Base-by-base conservation (phyloP, 2,888 invertebrate genomes). In the Oscheius sp. region DNA sequence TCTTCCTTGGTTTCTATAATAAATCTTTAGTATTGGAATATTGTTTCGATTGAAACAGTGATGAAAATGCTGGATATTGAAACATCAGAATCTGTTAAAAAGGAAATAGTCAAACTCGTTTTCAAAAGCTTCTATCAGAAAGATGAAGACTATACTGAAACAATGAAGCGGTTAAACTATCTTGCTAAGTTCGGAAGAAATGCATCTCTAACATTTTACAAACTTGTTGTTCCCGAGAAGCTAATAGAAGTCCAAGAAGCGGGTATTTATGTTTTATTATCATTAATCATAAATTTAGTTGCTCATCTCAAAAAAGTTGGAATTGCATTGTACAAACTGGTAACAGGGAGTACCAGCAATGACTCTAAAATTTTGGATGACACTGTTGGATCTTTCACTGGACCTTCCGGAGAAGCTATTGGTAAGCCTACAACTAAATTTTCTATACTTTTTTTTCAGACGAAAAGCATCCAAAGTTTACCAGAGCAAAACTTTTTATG, bases 31-130 rank as follows among this genome's bases (percentile, higher is more conserved):
- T 55, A 55, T 20, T 55, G 55, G 55, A 25, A 33, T 5, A 55
- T 55, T 25, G 34, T 34, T 2, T 20, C 33, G 17, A 34, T 55
- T 2, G 55, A 55, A n/a, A 55, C n/a, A 5, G 17, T 55, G 6
- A 55, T 55, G 55, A 12, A 20, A 10, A 15, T 29, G 6, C 33
- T 55, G 8, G 55, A 33, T 8, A 25, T 33, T n/a, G 55, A 55
- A 17, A 55, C 55, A 2, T 55, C 55, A n/a, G 55, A 55, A n/a
- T 20, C 55, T 20, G 55, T 55, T 8, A 55, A 55, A n/a, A 55
- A 55, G 34, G 34, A 55, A 34, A 34, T 55, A 20, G 37, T 55
- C 3, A n/a, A 55, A 25, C 33, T 55, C 6, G 34, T 55, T n/a
- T 55, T 55, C 23, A 55, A 31, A 20, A 55, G 34, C 10, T 55